Evolutionary conservation across 2,113 vertebrate species (phyloP).

Genomic region (Meriones unguiculatus): DNA sequence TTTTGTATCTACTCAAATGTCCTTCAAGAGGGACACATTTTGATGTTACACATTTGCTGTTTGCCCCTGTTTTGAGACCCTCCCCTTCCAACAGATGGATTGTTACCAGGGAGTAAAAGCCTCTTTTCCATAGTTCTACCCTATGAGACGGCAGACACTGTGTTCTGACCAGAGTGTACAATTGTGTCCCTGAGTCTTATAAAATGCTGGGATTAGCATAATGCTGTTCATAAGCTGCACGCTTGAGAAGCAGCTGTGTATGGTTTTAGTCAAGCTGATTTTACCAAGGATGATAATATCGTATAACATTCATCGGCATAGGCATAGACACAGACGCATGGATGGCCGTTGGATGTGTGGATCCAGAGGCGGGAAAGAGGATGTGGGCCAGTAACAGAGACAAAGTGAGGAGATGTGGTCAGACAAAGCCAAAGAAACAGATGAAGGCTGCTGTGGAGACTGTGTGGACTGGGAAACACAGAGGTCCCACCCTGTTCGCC

Average conservation of each 20-base stretch:
- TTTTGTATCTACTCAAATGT: background rate
- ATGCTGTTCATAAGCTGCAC: background rate
- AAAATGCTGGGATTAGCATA: slow-evolving; percentile 2
- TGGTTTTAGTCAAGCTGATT: slow-evolving; percentile 52
- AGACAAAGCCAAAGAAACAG: background rate
- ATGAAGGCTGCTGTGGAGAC: background rate
- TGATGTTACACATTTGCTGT: background rate
- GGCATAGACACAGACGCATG: background rate
- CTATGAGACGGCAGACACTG: background rate
- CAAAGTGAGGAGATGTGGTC: background rate
- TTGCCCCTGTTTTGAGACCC: too few species aligned
- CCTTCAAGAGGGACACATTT: background rate
- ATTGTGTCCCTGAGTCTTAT: background rate
- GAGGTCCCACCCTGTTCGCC: background rate
- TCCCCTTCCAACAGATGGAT: too few species aligned
- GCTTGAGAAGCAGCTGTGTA: slow-evolving; percentile 50
- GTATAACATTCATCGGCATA: too few species aligned
- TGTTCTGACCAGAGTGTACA: background rate
- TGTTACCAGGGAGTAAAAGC: too few species aligned
- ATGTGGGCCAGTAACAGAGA: background rate
- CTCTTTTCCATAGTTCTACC: background rate
- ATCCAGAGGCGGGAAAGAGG: background rate
- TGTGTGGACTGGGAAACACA: background rate
- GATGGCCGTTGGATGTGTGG: background rate
- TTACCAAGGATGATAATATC: background rate